Evolutionary conservation across 1,140 invertebrate species (phyloP), one percentile per base, ranked within the genome.

Genomic region (Conopomorpha cramerella): DNA sequence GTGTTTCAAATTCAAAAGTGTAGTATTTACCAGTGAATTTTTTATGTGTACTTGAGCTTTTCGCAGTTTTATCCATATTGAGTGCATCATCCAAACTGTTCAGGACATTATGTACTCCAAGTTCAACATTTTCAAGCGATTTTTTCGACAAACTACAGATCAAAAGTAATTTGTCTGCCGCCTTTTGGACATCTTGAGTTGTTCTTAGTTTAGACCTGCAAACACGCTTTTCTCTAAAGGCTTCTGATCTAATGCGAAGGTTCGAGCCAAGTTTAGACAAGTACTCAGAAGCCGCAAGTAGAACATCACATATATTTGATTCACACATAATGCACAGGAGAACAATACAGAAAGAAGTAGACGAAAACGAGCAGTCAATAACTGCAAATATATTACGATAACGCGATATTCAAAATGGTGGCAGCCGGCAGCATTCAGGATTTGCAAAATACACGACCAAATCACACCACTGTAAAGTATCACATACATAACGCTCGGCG

Each of bases 121-220:
- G 46, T 51, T 76, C 67, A 8, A 76, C 67, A 49, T 68, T 76
- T 16, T 59, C 55, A 13, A 76, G 53, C 1, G 71, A 76, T 42
- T 67, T 70, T 55, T 71, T 71, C 30, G 71, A 71, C 38, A 76
- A 53, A 45, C 71, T 55, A 40, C 71, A 76, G 40, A 76, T 67
- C 7, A 67, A 41, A 16, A 72, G 50, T 1, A 76, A 58, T 45
- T 72, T 76, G 39, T 49, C 45, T 1, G 59, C 61, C 1, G 65
- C 65, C 44, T 76, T 72, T 19, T 66, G 55, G 8, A 72, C 47
- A 26, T 67, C 64, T 30, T 63, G 65, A 8, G 50, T 30, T 45
- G 68, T 76, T 39, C 43, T 53, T 30, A 76, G 44, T 16, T 62
- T 63, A 16, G 59, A 58, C 47, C 55, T 68, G 6, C 49, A 43